A percentile compares a stretch with the other conserved stretches of the same genome.
Conservation (phyloP, 2,888 invertebrate genomes). For the Ormyrus labotus region DNA sequence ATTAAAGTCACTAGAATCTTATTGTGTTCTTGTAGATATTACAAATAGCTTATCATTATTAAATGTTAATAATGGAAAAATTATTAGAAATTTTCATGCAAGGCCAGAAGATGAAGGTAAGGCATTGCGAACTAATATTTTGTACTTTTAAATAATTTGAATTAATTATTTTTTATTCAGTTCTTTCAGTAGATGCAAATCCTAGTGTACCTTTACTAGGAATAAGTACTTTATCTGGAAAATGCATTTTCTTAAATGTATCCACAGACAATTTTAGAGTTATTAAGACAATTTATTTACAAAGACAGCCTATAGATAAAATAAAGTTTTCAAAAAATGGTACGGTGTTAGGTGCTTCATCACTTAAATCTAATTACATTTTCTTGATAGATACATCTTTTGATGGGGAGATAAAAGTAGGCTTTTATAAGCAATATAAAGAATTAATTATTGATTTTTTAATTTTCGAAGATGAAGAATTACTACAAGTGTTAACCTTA, state of each 20-base stretch:
- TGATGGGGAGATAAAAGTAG: slow-evolving; percentile 33
- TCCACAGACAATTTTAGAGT: slow-evolving; percentile 52
- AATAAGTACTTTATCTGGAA: slow-evolving; percentile 61
- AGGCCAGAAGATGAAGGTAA: slow-evolving; percentile 64
- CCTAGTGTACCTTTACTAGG: slow-evolving; percentile 60
- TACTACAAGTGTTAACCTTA: slow-evolving; percentile 59
- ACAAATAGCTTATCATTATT: slow-evolving; percentile 60
- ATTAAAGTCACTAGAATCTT: slow-evolving; percentile 50
- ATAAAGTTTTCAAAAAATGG: slow-evolving; percentile 65
- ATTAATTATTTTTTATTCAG: slow-evolving; percentile 53
- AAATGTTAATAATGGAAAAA: slow-evolving; percentile 59
- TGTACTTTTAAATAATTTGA: too few relatives aligned
- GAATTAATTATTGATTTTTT: slow-evolving; percentile 63
- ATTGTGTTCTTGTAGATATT: slow-evolving; percentile 58
- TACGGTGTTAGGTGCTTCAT: slow-evolving; percentile 58
- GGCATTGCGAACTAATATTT: too few relatives aligned
- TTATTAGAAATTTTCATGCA: slow-evolving; percentile 13
- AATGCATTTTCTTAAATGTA: slow-evolving; percentile 61
- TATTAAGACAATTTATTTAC: slow-evolving; percentile 61
- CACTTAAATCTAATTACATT: slow-evolving; percentile 56
- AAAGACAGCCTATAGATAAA: slow-evolving; percentile 59
- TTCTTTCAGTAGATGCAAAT: slow-evolving; percentile 59
- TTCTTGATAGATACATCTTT: slow-evolving; percentile 58
- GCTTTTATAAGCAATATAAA: slow-evolving; percentile 22
- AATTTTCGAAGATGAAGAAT: slow-evolving; percentile 58